Evolutionary conservation across 2,797 vertebrate species (phyloP).

Genomic region (Momotus momota): DNA sequence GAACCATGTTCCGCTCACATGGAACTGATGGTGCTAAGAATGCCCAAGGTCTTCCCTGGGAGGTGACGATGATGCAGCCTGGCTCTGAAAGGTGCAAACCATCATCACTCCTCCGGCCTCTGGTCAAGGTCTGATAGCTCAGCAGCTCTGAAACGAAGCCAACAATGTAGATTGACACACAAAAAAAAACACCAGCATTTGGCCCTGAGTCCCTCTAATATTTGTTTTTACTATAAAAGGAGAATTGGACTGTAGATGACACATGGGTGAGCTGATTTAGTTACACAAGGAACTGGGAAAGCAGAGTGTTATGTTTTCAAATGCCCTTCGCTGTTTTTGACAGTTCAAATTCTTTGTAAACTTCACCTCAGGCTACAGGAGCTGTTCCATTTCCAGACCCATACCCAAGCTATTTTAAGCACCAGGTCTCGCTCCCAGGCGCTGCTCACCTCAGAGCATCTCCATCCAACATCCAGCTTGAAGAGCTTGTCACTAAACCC

Average conservation of each 20-base stretch:
- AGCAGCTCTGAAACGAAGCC: not conserved
- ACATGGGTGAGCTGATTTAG: not conserved
- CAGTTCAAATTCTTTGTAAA: not conserved
- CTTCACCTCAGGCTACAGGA: not conserved
- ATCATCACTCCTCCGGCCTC: accelerated
- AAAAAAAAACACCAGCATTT: not conserved
- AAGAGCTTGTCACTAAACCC: not conserved
- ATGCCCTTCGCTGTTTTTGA: not conserved
- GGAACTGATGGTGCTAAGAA: accelerated
- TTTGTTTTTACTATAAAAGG: constrained; percentile 59
- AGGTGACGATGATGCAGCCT: not conserved
- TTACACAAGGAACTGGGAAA: not conserved
- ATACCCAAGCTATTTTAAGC: not conserved
- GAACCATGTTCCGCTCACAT: accelerated
- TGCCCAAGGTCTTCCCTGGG: not conserved
- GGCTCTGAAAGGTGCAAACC: not conserved
- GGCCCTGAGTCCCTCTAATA: not conserved
- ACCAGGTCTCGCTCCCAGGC: not conserved
- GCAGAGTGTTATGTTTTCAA: not conserved
- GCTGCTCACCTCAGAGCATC: constrained; percentile 30
- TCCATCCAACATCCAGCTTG: not conserved
- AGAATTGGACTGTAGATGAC: not conserved
- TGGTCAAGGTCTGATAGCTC: not conserved
- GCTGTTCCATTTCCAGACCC: not conserved
- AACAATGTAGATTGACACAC: not conserved